Percentiles rank a stretch among this genome's conserved stretches.
Evolutionary conservation across 2,888 invertebrate genomes (phyloP).

Genomic region (Agonopterix subpropinquella): DNA sequence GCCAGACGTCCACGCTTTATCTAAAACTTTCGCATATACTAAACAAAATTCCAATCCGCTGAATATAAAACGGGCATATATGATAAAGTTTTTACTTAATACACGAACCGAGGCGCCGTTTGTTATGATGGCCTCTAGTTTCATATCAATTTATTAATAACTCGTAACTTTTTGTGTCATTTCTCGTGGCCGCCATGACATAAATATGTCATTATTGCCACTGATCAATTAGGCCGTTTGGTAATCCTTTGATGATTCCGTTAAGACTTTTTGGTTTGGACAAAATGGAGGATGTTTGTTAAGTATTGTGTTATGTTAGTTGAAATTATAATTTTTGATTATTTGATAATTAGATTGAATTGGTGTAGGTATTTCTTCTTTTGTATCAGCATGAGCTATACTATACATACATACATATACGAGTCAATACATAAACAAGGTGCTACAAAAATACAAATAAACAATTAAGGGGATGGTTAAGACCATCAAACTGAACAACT

Average conservation of each 20-base stretch:
- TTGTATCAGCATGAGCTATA: too few relatives aligned
- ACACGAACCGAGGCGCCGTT: slow-evolving; percentile 64
- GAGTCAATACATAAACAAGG: too few relatives aligned
- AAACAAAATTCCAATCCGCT: slow-evolving; percentile 24
- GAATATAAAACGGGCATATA: slow-evolving; percentile 44
- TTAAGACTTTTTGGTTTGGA: neutral
- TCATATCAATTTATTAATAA: slow-evolving; percentile 61
- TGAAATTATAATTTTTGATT: too few relatives aligned
- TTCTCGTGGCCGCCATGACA: slow-evolving; percentile 21
- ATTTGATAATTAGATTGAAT: too few relatives aligned
- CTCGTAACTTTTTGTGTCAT: slow-evolving; percentile 28
- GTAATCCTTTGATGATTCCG: neutral
- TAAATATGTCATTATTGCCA: slow-evolving; percentile 69
- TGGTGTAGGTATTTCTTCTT: too few relatives aligned
- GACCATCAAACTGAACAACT: too few relatives aligned
- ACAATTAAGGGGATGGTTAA: too few relatives aligned
- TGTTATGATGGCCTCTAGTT: slow-evolving; percentile 45
- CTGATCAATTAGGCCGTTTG: slow-evolving; percentile 50
- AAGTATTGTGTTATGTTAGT: too few relatives aligned
- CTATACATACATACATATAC: too few relatives aligned
- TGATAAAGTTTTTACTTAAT: slow-evolving; percentile 44
- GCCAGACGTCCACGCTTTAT: slow-evolving; percentile 9
- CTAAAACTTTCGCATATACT: slow-evolving; percentile 26
- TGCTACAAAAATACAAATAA: too few relatives aligned
- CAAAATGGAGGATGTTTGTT: too few relatives aligned